phyloP scores from a whole-genome alignment of 2,113 vertebrate genomes.

The Helogale parvula region DNA sequence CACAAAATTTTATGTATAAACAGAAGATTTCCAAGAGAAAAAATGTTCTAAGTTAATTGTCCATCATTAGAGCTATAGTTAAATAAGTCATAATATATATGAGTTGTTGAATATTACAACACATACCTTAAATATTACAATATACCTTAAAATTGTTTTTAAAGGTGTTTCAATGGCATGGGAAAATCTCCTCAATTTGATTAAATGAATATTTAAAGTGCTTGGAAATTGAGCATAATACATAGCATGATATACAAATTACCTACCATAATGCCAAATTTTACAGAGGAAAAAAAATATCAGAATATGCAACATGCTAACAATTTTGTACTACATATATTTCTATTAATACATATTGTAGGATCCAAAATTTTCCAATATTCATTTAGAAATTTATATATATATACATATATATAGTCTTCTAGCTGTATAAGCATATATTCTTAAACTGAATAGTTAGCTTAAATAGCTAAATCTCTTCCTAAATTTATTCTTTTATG shows the following conservation, averaged over 20 bases:
- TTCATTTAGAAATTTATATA: neutral
- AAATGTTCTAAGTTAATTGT: neutral
- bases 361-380: neutral
- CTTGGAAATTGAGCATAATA: neutral
- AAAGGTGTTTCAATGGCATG: neutral
- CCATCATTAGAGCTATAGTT: neutral
- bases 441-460: slow-evolving; percentile 6
- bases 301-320: neutral
- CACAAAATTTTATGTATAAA: neutral
- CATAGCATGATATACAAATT: neutral
- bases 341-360: neutral
- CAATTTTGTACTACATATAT: neutral
- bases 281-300: neutral
- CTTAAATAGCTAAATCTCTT: neutral
- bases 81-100: neutral
- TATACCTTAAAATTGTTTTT: neutral
- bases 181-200: neutral
- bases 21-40: neutral
- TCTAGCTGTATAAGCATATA: neutral
- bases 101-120: neutral
- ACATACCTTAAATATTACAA: neutral
- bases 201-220: neutral
- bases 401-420: neutral
- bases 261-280: neutral
- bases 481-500: neutral